A percentile compares a stretch with the other conserved stretches of the same genome.
Conservation (phyloP, 2,113 vertebrate species). For the Erinaceus europaeus region DNA sequence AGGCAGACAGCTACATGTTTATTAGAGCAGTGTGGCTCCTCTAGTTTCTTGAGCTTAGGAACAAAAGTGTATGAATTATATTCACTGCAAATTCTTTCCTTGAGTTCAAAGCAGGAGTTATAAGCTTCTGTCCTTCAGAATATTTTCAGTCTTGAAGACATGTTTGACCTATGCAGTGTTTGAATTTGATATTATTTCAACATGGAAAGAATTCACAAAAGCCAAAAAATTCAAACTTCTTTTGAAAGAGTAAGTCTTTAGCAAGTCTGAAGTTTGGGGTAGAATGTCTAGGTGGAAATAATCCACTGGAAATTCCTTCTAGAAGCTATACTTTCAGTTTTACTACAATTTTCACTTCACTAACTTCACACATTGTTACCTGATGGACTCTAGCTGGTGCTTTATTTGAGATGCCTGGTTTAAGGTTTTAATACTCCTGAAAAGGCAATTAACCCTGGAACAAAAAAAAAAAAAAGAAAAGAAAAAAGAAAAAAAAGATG, state of each 20-base stretch:
- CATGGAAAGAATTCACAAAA: constrained; percentile 12
- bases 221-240: background rate
- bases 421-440: background rate
- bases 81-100: background rate
- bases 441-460: background rate
- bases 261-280: background rate
- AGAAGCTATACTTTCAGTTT: background rate
- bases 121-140: background rate
- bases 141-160: background rate
- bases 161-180: background rate
- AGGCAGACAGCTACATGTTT: too few relatives aligned
- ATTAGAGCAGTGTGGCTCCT: background rate
- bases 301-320: background rate
- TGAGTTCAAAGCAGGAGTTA: background rate
- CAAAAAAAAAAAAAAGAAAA: constrained; percentile 15
- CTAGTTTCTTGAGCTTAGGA: background rate
- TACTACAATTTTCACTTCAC: background rate
- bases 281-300: background rate
- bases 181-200: constrained; percentile 11
- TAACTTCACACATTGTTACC: background rate
- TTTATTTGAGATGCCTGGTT: constrained; percentile 4
- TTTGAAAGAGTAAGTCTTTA: background rate
- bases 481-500: constrained; percentile 13
- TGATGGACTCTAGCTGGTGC: background rate
- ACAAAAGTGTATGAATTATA: background rate